These are phyloP conservation scores for Polymixis lichenea DNA, from an alignment of 2,888 invertebrate genomes.

Conservation along the genomic window DNA sequence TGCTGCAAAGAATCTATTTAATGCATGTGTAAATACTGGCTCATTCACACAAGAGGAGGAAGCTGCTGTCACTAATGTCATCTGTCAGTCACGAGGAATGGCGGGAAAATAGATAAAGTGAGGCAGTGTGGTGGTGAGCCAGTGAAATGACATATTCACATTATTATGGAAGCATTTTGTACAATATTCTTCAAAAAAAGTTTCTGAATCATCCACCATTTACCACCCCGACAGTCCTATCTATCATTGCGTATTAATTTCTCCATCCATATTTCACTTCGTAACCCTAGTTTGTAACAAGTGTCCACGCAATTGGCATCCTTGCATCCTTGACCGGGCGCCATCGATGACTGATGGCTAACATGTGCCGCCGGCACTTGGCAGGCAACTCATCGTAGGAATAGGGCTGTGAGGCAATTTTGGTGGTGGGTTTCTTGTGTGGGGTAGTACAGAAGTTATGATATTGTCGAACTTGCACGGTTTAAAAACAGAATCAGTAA, in stretches of 20 bases:
- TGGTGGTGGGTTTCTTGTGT: constrained; percentile 19
- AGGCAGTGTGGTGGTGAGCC: too few relatives aligned
- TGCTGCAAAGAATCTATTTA: too few relatives aligned
- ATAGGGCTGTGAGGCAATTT: constrained; percentile 75
- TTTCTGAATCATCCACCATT: neutral
- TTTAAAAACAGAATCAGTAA: neutral
- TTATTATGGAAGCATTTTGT: too few relatives aligned
- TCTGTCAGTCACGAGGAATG: too few relatives aligned
- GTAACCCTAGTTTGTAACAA: constrained; percentile 71
- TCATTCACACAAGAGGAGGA: too few relatives aligned
- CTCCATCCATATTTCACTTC: constrained; percentile 57
- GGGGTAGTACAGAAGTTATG: neutral
- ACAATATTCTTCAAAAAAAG: constrained; percentile 5
- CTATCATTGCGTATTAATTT: constrained; percentile 62
- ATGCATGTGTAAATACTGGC: too few relatives aligned
- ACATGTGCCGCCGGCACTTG: constrained; percentile 85
- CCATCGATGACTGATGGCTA: constrained; percentile 89
- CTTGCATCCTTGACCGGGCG: constrained; percentile 87
- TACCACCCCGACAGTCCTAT: constrained; percentile 40
- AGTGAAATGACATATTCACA: too few relatives aligned
- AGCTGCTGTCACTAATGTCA: too few relatives aligned
- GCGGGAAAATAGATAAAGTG: too few relatives aligned
- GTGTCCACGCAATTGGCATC: constrained; percentile 85
- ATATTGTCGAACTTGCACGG: neutral
- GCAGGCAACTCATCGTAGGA: constrained; percentile 81